Evolutionary conservation across 1,140 invertebrate genomes (phyloP).

Genomic region (Nasonia longicornis): DNA sequence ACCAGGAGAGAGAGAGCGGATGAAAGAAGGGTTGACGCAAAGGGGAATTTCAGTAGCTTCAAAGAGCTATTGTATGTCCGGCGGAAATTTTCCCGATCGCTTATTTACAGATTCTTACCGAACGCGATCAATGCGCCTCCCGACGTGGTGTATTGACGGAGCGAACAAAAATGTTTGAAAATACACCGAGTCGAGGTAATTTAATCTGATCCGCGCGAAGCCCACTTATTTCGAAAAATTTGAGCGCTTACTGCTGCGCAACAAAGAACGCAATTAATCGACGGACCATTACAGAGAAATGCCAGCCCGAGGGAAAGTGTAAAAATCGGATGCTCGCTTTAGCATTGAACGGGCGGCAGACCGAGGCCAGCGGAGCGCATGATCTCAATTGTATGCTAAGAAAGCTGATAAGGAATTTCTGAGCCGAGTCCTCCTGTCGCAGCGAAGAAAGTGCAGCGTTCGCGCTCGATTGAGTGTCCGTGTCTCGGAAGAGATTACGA

Average conservation of each 20-base stretch:
- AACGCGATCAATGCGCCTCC: constrained; percentile 2
- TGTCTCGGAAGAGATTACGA: constrained; percentile 29
- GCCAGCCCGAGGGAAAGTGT: background rate
- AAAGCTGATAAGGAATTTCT: constrained; percentile 28
- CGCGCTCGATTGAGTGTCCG: constrained; percentile 29
- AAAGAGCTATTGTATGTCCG: constrained; percentile 31
- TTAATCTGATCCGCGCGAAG: constrained; percentile 3
- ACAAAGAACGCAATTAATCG: background rate
- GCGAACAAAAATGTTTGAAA: constrained; percentile 13
- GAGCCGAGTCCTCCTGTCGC: background rate
- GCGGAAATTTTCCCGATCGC: background rate
- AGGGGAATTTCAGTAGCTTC: constrained; percentile 13
- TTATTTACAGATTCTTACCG: constrained; percentile 33
- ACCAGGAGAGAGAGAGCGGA: background rate
- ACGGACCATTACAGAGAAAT: background rate
- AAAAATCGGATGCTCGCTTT: background rate
- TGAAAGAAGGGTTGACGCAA: constrained; percentile 40
- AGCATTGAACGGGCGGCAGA: background rate
- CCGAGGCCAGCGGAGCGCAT: background rate
- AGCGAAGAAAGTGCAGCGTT: background rate
- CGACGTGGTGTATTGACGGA: background rate
- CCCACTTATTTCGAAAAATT: background rate
- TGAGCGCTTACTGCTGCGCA: background rate
- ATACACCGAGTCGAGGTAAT: constrained; percentile 24
- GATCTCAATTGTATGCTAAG: constrained; percentile 24